A percentile compares a stretch with the other conserved stretches of the same genome.
Conservation (phyloP, 2,888 invertebrate species). For the Drosophila lacicola region DNA sequence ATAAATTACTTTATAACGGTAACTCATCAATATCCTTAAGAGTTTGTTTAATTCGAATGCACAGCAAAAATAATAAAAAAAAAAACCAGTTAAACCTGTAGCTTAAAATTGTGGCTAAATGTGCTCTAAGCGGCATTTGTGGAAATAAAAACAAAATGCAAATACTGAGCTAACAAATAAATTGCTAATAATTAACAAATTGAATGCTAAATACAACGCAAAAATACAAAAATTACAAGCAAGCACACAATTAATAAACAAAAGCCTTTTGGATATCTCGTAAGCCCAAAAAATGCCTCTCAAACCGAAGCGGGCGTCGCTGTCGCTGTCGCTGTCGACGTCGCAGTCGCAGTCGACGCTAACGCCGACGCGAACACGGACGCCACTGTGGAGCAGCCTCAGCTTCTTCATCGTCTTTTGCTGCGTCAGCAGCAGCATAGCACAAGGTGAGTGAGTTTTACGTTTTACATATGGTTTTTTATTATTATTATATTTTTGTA, state of each 20-base stretch:
- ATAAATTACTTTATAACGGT: constrained; percentile 70
- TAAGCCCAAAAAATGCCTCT: constrained; percentile 51
- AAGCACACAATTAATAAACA: constrained; percentile 35
- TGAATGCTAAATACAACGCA: constrained; percentile 36
- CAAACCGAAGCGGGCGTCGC: constrained; percentile 41
- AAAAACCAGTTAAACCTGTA: constrained; percentile 61
- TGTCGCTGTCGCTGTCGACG: constrained; percentile 42
- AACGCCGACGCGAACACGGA: constrained; percentile 2
- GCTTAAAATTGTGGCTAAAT: constrained; percentile 40
- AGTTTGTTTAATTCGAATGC: constrained; percentile 15
- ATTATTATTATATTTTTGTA: constrained; percentile 34
- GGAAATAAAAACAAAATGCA: constrained; percentile 65
- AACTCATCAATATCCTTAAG: constrained; percentile 34
- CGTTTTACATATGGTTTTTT: constrained; percentile 73
- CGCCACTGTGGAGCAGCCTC: constrained; percentile 44
- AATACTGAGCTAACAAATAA: constrained; percentile 65
- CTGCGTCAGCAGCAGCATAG: constrained; percentile 60
- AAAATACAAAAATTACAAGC: constrained; percentile 58
- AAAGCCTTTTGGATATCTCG: constrained; percentile 41
- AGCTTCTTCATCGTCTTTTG: constrained; percentile 58
- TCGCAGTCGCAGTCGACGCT: constrained; percentile 10
- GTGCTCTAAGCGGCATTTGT: constrained; percentile 30
- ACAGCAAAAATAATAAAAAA: constrained; percentile 22
- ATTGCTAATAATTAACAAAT: constrained; percentile 76
- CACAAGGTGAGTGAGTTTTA: constrained; percentile 81